Conservation (phyloP, 2,797 vertebrate genomes). For the Mallotus villosus region DNA sequence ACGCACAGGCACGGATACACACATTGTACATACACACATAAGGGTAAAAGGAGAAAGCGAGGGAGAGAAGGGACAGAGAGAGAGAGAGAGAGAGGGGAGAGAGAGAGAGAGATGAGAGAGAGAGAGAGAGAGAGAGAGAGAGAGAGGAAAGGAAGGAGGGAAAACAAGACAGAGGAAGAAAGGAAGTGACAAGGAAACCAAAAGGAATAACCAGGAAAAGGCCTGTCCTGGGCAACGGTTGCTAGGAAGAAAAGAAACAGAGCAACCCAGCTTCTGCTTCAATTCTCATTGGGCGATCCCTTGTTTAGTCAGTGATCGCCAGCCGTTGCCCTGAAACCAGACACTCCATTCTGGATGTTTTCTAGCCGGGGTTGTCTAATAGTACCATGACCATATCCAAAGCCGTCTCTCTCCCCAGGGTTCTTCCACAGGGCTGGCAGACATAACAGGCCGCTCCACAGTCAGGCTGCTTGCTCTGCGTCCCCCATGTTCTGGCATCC, state of each 20-base stretch:
- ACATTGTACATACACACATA: conserved; percentile 15
- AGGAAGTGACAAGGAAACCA: conserved; percentile 13
- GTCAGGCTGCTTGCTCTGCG: conserved; percentile 1
- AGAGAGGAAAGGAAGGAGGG: conserved; percentile 18
- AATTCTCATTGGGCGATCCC: conserved; percentile 14
- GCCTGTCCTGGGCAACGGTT: too few species aligned
- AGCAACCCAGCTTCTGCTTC: too few species aligned
- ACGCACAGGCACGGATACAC: conserved; percentile 5
- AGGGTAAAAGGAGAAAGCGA: not conserved
- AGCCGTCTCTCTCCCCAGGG: not conserved
- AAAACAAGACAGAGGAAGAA: conserved; percentile 5
- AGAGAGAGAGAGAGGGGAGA: conserved; percentile 9
- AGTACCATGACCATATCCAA: not conserved
- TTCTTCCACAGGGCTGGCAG: not conserved
- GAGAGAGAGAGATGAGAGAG: conserved; percentile 29
- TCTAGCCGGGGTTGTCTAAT: not conserved
- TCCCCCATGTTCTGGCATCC: conserved; percentile 2
- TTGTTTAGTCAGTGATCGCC: conserved; percentile 18
- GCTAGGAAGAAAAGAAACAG: too few species aligned
- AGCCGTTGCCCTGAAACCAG: not conserved
- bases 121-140: conserved; percentile 18
- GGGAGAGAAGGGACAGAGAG: not conserved
- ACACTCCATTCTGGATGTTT: not conserved
- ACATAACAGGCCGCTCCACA: conserved; percentile 1
- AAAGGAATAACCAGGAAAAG: not conserved